Base-by-base conservation (phyloP, 2,888 invertebrate species). In the Acanthosepion esculentum region DNA sequence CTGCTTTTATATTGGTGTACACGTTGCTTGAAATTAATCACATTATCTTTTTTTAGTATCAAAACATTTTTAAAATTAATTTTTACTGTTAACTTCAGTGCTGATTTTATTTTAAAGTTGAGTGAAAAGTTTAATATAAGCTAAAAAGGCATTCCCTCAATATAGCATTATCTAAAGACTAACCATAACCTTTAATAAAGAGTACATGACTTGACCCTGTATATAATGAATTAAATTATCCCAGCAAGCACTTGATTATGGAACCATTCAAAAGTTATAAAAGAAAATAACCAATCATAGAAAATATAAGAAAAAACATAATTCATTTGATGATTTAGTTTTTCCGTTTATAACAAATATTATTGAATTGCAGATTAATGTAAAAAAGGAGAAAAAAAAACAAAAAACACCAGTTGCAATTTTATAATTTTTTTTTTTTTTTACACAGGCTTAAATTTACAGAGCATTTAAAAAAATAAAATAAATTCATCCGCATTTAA, bases 391-490 rank as follows among this genome's bases (percentile, higher is more conserved):
- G 78, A 78, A 78, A 78, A 78, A 78, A 78, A 78, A 78, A n/a
- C 3, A 33, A n/a, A 78, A 78, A 78, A 78, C 78, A 78, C 78
- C 78, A 78, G 78, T 78, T n/a, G 78, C 78, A 78, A 41, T 78
- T 78, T 78, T 78, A 59, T 59, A 20, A 59, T 20, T 78, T 26
- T 26, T 78, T 78, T 26, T 78, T 78, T 41, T 41, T 41, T n/a
- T n/a, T 33, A 78, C 78, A 78, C 18, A 78, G n/a, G n/a, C 78
- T 78, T 78, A 33, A 64, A n/a, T 78, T 78, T 78, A 78, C 78
- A 78, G n/a, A 33, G 78, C n/a, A 78, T n/a, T 78, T 78, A 78
- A 78, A 78, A 78, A 78, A 78, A 78, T 78, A 78, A 78, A 78
- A 78, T 78, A 78, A n/a, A 78, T 78, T 33, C 78, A 78, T n/a